Base-by-base conservation (phyloP, 2,113 vertebrate species). In the Pseudorhombus dupliciocellatus region DNA sequence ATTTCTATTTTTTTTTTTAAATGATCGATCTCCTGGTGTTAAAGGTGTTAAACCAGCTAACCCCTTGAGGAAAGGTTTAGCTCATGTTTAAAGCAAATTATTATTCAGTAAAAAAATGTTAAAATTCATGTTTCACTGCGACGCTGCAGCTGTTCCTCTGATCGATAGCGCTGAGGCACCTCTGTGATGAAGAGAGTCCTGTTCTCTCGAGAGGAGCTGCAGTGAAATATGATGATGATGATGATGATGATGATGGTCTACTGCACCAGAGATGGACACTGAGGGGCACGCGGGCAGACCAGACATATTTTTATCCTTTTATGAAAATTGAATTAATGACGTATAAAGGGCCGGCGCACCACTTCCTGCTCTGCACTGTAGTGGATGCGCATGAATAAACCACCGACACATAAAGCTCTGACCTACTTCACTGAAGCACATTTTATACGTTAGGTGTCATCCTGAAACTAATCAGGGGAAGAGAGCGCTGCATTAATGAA, bases 211-310 rank as follows among this genome's bases (percentile, higher is more conserved):
- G 73, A 66, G 25, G 14, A 64, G 75, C 65, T 56, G 54, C 55
- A 55, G 1, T 84, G 76, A 84, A 71, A 80, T 30, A 80, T 56
- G 65, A 78, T 25, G 75, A 79, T 54, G 79, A 18, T 48, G 44
- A 18, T 22, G 48, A n/a, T 15, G 48, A 53, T 16, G 14, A 20
- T 28, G 53, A 16, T 10, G 4, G 7, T 16, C 53, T 18, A 20
- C 16, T 18, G 5, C 64, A 63, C 24, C 37, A 48, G 31, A 56
- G 7, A 73, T 6, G 1, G 61, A 59, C 53, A 59, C 64, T 37
- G 44, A 60, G 30, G 53, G 9, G 25, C 24, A 6, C 2, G 34
- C 7, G 30, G 25, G 34, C 14, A 11, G 24, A 21, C 7, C 14
- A 11, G 24, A 21, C 7, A 12, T 52, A 5, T 44, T 44, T 42